Percentiles rank a stretch among this genome's conserved stretches.
Evolutionary conservation across 2,888 invertebrate genomes (phyloP).

Genomic region (Chrysodeixis includens): DNA sequence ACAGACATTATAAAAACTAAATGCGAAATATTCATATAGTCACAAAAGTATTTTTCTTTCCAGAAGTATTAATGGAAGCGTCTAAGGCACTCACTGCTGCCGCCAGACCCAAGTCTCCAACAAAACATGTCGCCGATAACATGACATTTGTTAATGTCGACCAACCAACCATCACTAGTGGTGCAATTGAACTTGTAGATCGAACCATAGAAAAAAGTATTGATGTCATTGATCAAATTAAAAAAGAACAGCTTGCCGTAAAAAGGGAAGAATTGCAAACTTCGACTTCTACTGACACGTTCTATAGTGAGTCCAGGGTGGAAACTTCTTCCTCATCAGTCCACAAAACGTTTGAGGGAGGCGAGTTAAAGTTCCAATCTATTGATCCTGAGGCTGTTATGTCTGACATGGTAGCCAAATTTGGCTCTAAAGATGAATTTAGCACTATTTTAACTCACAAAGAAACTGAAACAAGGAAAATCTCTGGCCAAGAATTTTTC

Average conservation of each 20-base stretch:
- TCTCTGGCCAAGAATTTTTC: constrained; percentile 86
- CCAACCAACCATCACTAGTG: constrained; percentile 87
- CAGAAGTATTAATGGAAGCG: constrained; percentile 81
- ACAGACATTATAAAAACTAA: background rate
- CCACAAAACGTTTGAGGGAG: constrained; percentile 78
- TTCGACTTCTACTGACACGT: constrained; percentile 78
- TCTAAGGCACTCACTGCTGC: constrained; percentile 78
- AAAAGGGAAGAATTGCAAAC: constrained; percentile 83
- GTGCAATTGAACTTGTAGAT: constrained; percentile 88
- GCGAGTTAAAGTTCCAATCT: constrained; percentile 79
- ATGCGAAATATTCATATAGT: constrained; percentile 13
- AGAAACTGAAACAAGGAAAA: constrained; percentile 85
- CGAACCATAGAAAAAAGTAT: constrained; percentile 84
- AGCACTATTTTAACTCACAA: constrained; percentile 86
- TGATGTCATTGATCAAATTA: constrained; percentile 81
- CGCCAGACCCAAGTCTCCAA: constrained; percentile 84
- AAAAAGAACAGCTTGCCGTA: constrained; percentile 81
- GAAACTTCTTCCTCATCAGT: constrained; percentile 85
- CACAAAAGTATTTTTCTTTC: constrained; percentile 60
- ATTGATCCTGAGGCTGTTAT: constrained; percentile 81
- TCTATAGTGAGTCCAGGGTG: constrained; percentile 80
- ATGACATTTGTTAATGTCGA: constrained; percentile 85
- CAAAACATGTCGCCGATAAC: constrained; percentile 84
- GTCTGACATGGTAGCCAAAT: constrained; percentile 83
- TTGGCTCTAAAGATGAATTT: constrained; percentile 76